Base-by-base conservation (phyloP, 2,797 vertebrate species). In the Lutjanus argentimaculatus region DNA sequence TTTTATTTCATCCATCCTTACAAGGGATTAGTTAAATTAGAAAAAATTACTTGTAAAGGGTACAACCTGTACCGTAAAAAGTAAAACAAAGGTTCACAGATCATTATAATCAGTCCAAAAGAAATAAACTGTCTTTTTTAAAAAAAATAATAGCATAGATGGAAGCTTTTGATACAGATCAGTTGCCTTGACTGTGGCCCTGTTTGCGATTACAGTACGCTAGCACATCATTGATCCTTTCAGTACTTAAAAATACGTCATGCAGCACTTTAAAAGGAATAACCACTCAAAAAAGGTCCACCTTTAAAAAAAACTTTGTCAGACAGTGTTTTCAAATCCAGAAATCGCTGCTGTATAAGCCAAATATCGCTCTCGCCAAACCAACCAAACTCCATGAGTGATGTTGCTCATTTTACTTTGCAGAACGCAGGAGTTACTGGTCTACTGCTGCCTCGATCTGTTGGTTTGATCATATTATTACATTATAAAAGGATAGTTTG, bases 201-300 rank as follows among this genome's bases (percentile, higher is more conserved):
- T 13, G 19, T 65, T 59, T 48, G 43, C 55, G 48, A 59, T 64
- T n/a, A 16, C 16, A 13, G 46, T n/a, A 16, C 13, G 65, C 69
- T 17, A 14, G 42, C 46, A 49, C 19, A 65, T 69, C 36, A 56
- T 36, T 45, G 12, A 49, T 70, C 42, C 67, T 77, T 65, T 77
- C 8, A 5, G 67, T 66, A 45, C 53, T 84, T 67, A 48, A 36
- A 82, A 63, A 73, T 45, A 46, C 70, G 48, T 76, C 43, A 53
- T 36, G 25, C 16, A 15, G 42, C 4, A 30, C 25, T 2, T 2
- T 30, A n/a, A 30, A 30, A 30, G 25, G 25, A 2, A 30, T 30
- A 30, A 4, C 4, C 25, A 30, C 25, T 30, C 25, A 30, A 30
- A 2, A 30, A 30, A 30, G 25, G 25, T 30, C 25, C 25, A 30